Conservation (phyloP, 2,113 vertebrate species). For the Tetrao urogallus region DNA sequence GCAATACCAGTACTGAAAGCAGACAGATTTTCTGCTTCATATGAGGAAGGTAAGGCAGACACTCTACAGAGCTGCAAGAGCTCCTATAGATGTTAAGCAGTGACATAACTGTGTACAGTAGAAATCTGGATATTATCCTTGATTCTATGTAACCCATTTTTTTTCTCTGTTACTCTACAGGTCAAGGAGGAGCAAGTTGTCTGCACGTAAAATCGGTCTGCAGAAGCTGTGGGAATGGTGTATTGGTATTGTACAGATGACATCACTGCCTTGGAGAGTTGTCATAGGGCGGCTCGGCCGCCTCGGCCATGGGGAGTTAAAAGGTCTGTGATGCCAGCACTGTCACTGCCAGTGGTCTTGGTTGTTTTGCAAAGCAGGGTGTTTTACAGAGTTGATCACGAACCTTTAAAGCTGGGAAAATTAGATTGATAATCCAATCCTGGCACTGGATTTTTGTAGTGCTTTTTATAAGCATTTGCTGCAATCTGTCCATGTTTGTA, state of each 20-base stretch:
- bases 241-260: slow-evolving; percentile 95
- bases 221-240: slow-evolving; percentile 99
- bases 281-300: slow-evolving; percentile 96
- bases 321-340: slow-evolving; percentile 78
- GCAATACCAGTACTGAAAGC: background rate
- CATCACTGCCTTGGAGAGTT: slow-evolving; percentile 95
- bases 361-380: background rate
- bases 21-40: background rate
- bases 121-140: background rate
- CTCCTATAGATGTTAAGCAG: background rate
- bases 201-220: slow-evolving; percentile 92
- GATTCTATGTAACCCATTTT: background rate
- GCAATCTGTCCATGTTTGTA: background rate
- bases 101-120: background rate
- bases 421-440: background rate
- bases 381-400: background rate
- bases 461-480: background rate
- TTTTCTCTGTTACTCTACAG: slow-evolving; percentile 62
- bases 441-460: background rate
- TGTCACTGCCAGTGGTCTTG: fast-evolving
- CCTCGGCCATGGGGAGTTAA: slow-evolving; percentile 93
- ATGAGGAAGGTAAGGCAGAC: background rate
- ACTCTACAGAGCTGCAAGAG: background rate
- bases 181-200: slow-evolving; percentile 90
- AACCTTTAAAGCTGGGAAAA: background rate